These are phyloP conservation scores for Pheosia tremula DNA, from an alignment of 2,888 invertebrate species.

Conservation along the genomic window DNA sequence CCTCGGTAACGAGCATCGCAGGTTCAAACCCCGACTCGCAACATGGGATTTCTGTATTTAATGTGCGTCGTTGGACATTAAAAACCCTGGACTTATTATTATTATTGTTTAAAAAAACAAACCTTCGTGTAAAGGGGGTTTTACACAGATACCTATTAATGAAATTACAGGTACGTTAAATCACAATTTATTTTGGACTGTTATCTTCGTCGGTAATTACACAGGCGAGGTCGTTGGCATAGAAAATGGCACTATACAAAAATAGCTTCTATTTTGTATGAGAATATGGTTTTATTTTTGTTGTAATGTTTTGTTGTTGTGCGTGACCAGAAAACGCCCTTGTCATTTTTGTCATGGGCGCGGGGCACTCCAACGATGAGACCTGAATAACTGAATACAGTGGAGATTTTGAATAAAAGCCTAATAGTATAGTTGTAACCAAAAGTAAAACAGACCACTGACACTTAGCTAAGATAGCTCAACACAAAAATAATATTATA, in stretches of 20 bases:
- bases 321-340: slow-evolving; percentile 73
- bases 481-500: too few species aligned
- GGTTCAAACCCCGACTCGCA: too few species aligned
- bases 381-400: slow-evolving; percentile 35
- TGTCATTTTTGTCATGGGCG: slow-evolving; percentile 67
- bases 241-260: slow-evolving; percentile 34
- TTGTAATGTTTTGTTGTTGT: slow-evolving; percentile 42
- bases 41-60: too few species aligned
- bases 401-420: slow-evolving; percentile 36
- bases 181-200: slow-evolving; percentile 59
- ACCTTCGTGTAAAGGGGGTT: slow-evolving; percentile 24
- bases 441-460: neutral
- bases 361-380: slow-evolving; percentile 49
- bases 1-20: too few species aligned
- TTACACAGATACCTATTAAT: slow-evolving; percentile 42
- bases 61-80: too few species aligned
- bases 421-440: slow-evolving; percentile 4
- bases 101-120: slow-evolving; percentile 11
- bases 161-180: slow-evolving; percentile 52
- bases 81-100: neutral
- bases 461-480: neutral
- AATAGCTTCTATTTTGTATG: slow-evolving; percentile 50
- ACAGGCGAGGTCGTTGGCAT: slow-evolving; percentile 54
- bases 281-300: slow-evolving; percentile 46
- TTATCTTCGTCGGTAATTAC: slow-evolving; percentile 59